phyloP scores from a whole-genome alignment of 2,888 invertebrate genomes.

The Rapana venosa region DNA sequence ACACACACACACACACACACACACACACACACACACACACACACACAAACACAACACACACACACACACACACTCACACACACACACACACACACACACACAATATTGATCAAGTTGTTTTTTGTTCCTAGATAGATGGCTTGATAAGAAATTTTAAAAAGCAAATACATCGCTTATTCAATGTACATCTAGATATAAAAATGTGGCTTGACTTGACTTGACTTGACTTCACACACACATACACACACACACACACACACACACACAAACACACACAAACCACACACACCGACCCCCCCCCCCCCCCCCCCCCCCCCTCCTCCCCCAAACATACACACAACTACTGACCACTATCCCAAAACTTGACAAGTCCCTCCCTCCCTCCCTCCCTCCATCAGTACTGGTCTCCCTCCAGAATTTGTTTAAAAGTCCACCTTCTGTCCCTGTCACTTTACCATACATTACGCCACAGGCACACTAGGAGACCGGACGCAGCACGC shows the following conservation, averaged over 20 bases:
- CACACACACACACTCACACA: background rate
- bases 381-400: too few species aligned
- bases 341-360: too few species aligned
- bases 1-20: slow-evolving; percentile 4
- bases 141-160: background rate
- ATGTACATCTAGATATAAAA: background rate
- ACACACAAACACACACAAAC: background rate
- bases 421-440: background rate
- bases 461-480: background rate
- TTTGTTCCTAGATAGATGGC: too few species aligned
- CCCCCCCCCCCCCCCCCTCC: background rate
- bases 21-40: too few species aligned
- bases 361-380: too few species aligned
- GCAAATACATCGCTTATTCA: background rate
- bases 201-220: background rate
- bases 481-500: background rate
- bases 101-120: background rate
- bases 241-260: background rate
- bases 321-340: too few species aligned
- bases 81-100: background rate
- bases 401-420: background rate
- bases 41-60: background rate
- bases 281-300: background rate
- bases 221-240: background rate
- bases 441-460: background rate